These are phyloP conservation scores for Hoplodrina blanda DNA, from an alignment of 2,888 invertebrate species.

Conservation along the genomic window DNA sequence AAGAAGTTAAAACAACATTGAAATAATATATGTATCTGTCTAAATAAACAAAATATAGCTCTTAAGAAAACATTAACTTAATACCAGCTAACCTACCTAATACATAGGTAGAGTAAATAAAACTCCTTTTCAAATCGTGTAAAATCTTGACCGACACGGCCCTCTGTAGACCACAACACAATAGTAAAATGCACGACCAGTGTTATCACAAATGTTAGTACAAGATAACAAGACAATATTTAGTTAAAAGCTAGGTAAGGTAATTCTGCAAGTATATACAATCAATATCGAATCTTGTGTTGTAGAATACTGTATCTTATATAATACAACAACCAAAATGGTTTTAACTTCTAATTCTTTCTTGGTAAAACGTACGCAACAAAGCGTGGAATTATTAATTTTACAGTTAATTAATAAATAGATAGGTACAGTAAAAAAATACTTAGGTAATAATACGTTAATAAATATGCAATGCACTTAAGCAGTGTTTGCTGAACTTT, in stretches of 20 bases:
- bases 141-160: not conserved
- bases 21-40: not conserved
- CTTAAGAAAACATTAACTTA: slow-evolving; percentile 1
- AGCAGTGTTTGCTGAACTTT: slow-evolving; percentile 48
- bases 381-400: slow-evolving; percentile 6
- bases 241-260: too few relatives aligned
- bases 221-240: slow-evolving; percentile 18
- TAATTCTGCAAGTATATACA: not conserved
- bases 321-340: slow-evolving; percentile 15
- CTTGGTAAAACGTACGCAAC: not conserved
- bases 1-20: slow-evolving; percentile 17
- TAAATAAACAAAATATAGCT: not conserved
- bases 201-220: slow-evolving; percentile 47
- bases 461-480: slow-evolving; percentile 34
- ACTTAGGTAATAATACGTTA: slow-evolving; percentile 22
- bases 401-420: slow-evolving; percentile 21
- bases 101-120: not conserved
- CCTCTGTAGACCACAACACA: slow-evolving; percentile 47
- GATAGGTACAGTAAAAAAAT: slow-evolving; percentile 15
- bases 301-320: slow-evolving; percentile 42
- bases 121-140: slow-evolving; percentile 41
- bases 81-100: not conserved
- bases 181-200: slow-evolving; percentile 5
- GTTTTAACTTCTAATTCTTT: not conserved
- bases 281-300: slow-evolving; percentile 24